These are phyloP conservation scores for Takifugu ocellatus DNA, from an alignment of 2,797 vertebrate genomes.

Conservation along the genomic window DNA sequence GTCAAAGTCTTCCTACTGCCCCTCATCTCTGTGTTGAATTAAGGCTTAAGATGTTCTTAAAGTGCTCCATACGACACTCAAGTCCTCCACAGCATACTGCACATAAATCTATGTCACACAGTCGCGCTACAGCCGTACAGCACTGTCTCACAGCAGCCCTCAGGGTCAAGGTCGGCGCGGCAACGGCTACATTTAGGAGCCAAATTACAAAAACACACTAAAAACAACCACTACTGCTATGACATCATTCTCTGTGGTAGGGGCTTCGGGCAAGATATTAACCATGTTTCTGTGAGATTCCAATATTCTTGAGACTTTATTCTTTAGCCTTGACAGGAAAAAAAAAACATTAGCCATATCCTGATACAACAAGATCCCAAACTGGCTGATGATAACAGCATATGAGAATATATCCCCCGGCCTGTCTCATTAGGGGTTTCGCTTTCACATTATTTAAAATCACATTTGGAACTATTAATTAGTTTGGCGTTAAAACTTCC, in stretches of 20 bases:
- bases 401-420: too few relatives aligned
- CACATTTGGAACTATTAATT: conserved; percentile 7
- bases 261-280: conserved; percentile 22
- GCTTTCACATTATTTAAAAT: conserved; percentile 39
- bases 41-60: conserved; percentile 75
- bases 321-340: too few relatives aligned
- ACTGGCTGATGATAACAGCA: too few relatives aligned
- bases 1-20: conserved; percentile 22
- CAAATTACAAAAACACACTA: conserved; percentile 11
- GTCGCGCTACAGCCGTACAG: conserved; percentile 51
- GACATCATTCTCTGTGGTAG: conserved; percentile 54
- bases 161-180: conserved; percentile 30
- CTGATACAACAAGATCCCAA: too few relatives aligned
- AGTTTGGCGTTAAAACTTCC: conserved; percentile 31
- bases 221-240: conserved; percentile 17
- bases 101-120: conserved; percentile 34
- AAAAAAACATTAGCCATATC: too few relatives aligned
- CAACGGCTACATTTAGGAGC: conserved; percentile 44
- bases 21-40: conserved; percentile 44
- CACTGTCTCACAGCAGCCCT: conserved; percentile 45
- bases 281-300: too few relatives aligned
- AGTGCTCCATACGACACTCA: conserved; percentile 70
- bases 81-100: conserved; percentile 35
- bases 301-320: too few relatives aligned
- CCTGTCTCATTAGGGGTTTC: conserved; percentile 35